Percentiles rank a stretch among this genome's conserved stretches.
phyloP scores from a whole-genome alignment of 2,888 invertebrate genomes.

The Conchocele bisecta region DNA sequence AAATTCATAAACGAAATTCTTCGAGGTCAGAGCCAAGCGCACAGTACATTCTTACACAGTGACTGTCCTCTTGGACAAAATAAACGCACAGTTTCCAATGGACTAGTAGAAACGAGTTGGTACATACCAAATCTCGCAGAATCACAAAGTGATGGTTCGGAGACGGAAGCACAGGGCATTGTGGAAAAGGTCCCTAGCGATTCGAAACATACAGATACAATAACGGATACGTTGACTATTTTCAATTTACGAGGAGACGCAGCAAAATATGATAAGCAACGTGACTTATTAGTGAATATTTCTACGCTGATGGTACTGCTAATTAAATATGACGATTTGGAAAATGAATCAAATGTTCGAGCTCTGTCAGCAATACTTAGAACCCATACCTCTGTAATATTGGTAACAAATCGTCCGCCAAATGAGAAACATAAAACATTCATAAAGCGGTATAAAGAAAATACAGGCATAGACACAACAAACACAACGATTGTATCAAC shows the following conservation, averaged over 20 bases:
- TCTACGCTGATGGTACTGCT: not conserved
- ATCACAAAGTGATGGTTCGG: too few relatives aligned
- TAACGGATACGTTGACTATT: too few relatives aligned
- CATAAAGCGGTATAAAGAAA: not conserved
- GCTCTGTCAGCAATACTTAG: not conserved
- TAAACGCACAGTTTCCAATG: not conserved
- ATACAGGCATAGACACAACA: not conserved
- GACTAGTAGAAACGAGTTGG: not conserved
- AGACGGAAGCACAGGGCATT: not conserved
- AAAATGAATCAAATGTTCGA: not conserved
- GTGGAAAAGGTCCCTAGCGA: too few relatives aligned
- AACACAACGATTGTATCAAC: not conserved
- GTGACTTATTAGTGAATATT: not conserved
- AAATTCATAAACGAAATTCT: constrained; percentile 1
- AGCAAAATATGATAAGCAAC: not conserved
- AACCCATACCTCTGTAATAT: not conserved
- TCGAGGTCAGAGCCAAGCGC: not conserved
- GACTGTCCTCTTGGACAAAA: not conserved
- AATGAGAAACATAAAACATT: not conserved
- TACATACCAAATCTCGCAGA: too few relatives aligned
- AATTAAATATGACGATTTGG: not conserved
- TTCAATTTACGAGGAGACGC: not conserved
- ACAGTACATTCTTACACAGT: not conserved
- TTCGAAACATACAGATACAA: too few relatives aligned
- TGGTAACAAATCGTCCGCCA: not conserved